Evolutionary conservation across 1,140 invertebrate species (phyloP), one percentile per base, ranked within the genome.

Genomic region (Drosophila burlai): DNA sequence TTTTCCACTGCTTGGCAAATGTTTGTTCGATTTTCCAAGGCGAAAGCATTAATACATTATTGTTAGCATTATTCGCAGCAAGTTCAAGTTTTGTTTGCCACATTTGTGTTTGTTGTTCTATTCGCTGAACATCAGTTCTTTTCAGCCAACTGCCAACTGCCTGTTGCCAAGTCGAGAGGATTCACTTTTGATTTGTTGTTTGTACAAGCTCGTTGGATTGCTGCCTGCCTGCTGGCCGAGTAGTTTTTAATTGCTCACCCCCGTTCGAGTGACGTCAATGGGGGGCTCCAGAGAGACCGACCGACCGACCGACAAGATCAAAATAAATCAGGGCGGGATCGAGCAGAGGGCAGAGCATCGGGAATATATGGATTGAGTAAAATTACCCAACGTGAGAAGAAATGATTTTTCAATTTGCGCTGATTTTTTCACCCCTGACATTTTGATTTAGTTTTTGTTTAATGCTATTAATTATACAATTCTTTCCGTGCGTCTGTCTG

Each of bases 401-500:
- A 87, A 87, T 89, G 64, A 89, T 83, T 87, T 83, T 80, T 74
- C 76, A 80, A 80, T 87, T 73, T 87, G 63, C 43, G 29, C 59
- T 60, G 59, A 71, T 71, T 52, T 72, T 55, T 50, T 26, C 50
- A 49, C 31, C 55, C 49, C 58, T 71, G 58, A 85, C 63, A 79
- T 80, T 79, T 80, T 83, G 76, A 87, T 89, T 84, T 87, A 87
- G 84, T 87, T 87, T 87, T 87, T 89, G 76, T 89, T 85, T 87
- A 89, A 87, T 83, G 77, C 84, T 62, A 81, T 89, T 87, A 87
- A 81, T 87, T 83, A 78, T 74, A 76, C 66, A 83, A 83, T 80
- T 87, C 66, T 64, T 63, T 62, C 26, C 34, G n/a, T 67, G 18
- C n/a, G 47, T 52, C 61, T 47, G 52, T 36, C 52, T 46, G 5